phyloP scores from a whole-genome alignment of 2,113 vertebrate species.

The Caracal caracal region DNA sequence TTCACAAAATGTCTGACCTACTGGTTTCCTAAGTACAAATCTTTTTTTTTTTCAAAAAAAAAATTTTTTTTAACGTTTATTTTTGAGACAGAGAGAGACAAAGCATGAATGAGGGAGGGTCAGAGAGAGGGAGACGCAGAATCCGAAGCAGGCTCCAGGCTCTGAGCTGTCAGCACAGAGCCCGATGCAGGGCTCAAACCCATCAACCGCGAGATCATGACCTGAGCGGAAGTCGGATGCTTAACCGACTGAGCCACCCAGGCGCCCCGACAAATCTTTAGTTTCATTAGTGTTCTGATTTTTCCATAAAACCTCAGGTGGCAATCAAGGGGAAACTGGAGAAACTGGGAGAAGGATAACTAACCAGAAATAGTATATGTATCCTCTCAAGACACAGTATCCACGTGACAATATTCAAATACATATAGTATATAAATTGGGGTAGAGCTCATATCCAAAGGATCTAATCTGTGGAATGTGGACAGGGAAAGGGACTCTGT shows the following conservation, averaged over 20 bases:
- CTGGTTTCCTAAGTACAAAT: neutral
- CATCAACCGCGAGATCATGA: too few relatives aligned
- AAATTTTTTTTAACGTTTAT: too few relatives aligned
- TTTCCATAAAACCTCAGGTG: neutral
- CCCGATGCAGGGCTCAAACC: rapidly evolving
- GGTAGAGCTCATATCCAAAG: neutral
- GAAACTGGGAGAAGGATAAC: neutral
- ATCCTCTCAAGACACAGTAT: neutral
- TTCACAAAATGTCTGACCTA: neutral
- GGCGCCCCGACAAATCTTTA: neutral
- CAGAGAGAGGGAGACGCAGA: too few relatives aligned
- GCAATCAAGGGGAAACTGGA: neutral
- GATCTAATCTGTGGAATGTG: neutral
- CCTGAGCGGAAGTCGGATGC: too few relatives aligned
- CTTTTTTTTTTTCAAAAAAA: neutral
- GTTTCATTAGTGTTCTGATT: neutral
- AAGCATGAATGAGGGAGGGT: too few relatives aligned
- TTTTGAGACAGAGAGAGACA: too few relatives aligned
- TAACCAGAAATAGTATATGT: neutral
- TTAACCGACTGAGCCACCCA: too few relatives aligned
- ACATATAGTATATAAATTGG: neutral
- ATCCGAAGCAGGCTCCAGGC: too few relatives aligned
- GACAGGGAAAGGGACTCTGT: neutral
- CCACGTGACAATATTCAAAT: neutral
- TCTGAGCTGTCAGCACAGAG: too few relatives aligned